These are phyloP conservation scores for Blastobasis adustella DNA, from an alignment of 2,888 invertebrate genomes.

Conservation along the genomic window DNA sequence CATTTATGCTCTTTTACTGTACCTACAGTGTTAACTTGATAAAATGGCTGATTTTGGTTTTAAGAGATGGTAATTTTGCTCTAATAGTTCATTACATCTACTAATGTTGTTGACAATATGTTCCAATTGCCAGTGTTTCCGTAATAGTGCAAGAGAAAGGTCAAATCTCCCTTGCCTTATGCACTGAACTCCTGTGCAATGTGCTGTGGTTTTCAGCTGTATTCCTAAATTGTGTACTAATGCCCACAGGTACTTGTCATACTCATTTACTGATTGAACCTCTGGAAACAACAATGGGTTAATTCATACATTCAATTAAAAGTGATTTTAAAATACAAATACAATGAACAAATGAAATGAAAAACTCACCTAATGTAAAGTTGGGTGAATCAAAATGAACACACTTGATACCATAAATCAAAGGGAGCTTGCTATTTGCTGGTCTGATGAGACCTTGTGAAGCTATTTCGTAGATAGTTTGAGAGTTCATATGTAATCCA, in stretches of 20 bases:
- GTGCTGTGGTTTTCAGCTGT: conserved; percentile 85
- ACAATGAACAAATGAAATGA: background rate
- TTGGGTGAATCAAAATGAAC: conserved; percentile 86
- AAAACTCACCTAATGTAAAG: conserved; percentile 84
- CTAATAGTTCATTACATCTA: conserved; percentile 68
- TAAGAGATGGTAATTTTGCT: conserved; percentile 61
- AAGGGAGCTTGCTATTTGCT: conserved; percentile 77
- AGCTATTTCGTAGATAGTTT: conserved; percentile 93
- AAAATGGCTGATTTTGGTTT: conserved; percentile 47
- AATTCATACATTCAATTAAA: background rate
- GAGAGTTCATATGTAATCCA: conserved; percentile 89
- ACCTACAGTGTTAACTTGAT: conserved; percentile 14
- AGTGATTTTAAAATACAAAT: background rate
- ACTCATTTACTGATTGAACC: conserved; percentile 90
- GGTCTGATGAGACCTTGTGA: conserved; percentile 88
- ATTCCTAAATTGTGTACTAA: conserved; percentile 90
- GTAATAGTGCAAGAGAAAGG: conserved; percentile 82
- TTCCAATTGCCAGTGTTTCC: conserved; percentile 87
- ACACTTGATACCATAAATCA: conserved; percentile 91
- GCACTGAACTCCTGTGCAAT: conserved; percentile 86
- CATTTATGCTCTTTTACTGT: no score
- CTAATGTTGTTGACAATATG: conserved; percentile 80
- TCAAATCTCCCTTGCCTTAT: conserved; percentile 88
- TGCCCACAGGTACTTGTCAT: conserved; percentile 82
- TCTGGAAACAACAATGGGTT: conserved; percentile 72